These are phyloP conservation scores for Brachionichthys hirsutus DNA, from an alignment of 2,113 vertebrate genomes.

Conservation along the genomic window DNA sequence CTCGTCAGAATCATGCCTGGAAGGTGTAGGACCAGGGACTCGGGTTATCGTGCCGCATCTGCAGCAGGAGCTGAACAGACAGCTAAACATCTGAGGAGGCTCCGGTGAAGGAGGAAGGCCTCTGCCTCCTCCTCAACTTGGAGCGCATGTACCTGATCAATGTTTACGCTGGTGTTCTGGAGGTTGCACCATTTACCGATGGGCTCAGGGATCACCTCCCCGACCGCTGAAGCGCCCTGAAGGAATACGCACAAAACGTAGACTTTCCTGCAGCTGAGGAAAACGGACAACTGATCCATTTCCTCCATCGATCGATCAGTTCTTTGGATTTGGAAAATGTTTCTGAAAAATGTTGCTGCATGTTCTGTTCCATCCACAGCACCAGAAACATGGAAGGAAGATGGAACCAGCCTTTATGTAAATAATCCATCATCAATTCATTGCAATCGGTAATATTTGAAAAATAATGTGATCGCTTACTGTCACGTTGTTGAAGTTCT, in stretches of 20 bases:
- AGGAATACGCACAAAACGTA: conserved; percentile 58
- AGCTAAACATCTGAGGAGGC: no score
- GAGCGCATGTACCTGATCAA: conserved; percentile 46
- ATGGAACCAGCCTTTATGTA: no score
- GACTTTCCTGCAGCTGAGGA: conserved; percentile 65
- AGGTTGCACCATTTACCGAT: conserved; percentile 68
- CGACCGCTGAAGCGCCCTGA: conserved; percentile 32
- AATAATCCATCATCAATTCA: no score
- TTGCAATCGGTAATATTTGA: no score
- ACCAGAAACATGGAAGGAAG: no score
- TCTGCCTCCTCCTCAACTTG: no score
- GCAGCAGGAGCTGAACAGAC: conserved; percentile 36
- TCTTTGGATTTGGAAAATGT: no score
- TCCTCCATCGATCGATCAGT: not conserved
- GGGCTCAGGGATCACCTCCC: conserved; percentile 67
- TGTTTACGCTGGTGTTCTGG: conserved; percentile 31
- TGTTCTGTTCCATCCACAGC: no score
- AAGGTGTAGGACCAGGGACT: conserved; percentile 68
- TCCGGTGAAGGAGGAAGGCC: no score
- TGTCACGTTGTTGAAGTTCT: no score
- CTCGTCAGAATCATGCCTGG: conserved; percentile 39
- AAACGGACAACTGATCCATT: not conserved
- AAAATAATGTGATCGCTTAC: no score
- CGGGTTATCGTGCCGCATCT: conserved; percentile 63
- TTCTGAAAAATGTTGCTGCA: no score